Evolutionary conservation across 2,888 invertebrate species (phyloP).

Genomic region (Eupeodes luniger): DNA sequence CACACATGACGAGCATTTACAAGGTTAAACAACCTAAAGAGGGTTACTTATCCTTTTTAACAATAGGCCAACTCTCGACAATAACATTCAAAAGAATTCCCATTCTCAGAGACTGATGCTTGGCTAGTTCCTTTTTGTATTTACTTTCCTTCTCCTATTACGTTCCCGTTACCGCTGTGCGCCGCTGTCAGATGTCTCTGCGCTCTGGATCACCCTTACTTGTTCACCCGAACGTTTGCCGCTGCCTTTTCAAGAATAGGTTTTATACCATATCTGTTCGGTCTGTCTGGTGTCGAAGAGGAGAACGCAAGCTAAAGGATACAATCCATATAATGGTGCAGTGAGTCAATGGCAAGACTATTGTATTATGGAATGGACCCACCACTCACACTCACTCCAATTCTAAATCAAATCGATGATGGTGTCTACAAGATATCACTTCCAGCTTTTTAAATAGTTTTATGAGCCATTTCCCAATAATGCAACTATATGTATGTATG

Average conservation of each 20-base stretch:
- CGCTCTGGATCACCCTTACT: neutral
- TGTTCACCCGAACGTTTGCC: neutral
- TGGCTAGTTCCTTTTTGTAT: constrained; percentile 29
- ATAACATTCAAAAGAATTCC: constrained; percentile 60
- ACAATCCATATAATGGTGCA: constrained; percentile 53
- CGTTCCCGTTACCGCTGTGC: neutral
- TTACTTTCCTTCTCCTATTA: neutral
- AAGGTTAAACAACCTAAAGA: constrained; percentile 69
- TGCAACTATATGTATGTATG: neutral
- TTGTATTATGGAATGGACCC: neutral
- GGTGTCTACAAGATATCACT: constrained; percentile 55
- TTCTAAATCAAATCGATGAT: constrained; percentile 50
- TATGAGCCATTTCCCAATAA: constrained; percentile 45
- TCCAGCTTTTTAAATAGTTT: constrained; percentile 56
- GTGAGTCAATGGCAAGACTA: constrained; percentile 66
- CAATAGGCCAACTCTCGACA: constrained; percentile 65
- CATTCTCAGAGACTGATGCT: constrained; percentile 23
- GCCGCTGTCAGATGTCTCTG: too few species aligned
- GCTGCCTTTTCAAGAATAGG: constrained; percentile 52
- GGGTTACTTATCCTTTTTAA: constrained; percentile 64
- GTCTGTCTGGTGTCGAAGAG: constrained; percentile 53
- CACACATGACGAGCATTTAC: constrained; percentile 57
- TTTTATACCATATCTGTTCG: constrained; percentile 41
- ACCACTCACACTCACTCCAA: neutral
- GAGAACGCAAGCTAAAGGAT: neutral